A percentile compares a stretch with the other conserved stretches of the same genome.
These are phyloP conservation scores for Microctonus aethiopoides DNA, from an alignment of 2,888 invertebrate species.

Conservation along the genomic window DNA sequence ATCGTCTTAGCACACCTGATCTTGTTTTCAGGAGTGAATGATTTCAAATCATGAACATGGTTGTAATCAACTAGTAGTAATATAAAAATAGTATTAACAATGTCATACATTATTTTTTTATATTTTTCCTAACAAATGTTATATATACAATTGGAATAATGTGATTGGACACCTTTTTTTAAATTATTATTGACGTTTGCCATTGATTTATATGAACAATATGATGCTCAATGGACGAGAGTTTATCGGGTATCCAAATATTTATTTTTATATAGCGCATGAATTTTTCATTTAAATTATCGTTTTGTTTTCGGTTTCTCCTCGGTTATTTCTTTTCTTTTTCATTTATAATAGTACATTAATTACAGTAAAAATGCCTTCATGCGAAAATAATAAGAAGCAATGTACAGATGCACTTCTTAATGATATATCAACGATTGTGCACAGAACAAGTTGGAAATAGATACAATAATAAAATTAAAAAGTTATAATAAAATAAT, in stretches of 20 bases:
- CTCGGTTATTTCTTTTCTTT: constrained; percentile 3
- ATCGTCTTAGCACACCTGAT: not conserved
- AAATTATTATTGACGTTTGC: not conserved
- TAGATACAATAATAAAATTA: not conserved
- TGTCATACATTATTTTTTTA: constrained; percentile 10
- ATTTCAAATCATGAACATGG: not conserved
- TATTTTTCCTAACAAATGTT: not conserved
- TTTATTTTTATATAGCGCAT: not conserved
- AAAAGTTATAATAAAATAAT: not conserved
- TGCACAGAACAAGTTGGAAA: not conserved
- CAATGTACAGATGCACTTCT: constrained; percentile 19
- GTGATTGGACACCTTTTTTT: not conserved
- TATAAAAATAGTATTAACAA: constrained; percentile 10
- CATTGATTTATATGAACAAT: not conserved
- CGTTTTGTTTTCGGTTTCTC: not conserved
- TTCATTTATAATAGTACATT: constrained; percentile 15
- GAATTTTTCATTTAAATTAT: not conserved
- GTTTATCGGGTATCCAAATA: not conserved
- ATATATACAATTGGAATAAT: not conserved
- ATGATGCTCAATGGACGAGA: not conserved
- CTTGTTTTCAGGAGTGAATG: not conserved
- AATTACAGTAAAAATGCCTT: constrained; percentile 22
- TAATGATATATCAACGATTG: not conserved
- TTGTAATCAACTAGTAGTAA: not conserved
- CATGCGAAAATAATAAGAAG: constrained; percentile 2